Conservation (phyloP, 1,140 invertebrate genomes). For the Andricus grossulariae region DNA sequence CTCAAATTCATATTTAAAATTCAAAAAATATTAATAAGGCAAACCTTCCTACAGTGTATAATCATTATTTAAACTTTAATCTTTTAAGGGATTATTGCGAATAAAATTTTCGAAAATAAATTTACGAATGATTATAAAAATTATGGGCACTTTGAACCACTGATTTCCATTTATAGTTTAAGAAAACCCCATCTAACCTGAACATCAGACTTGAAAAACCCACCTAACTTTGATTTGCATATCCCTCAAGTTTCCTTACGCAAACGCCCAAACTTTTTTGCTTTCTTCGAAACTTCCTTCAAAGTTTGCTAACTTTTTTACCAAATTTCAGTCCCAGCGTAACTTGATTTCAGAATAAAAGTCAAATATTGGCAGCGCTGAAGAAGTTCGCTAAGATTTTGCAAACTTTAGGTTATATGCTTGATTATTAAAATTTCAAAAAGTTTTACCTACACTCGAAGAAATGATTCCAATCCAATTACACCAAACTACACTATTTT, state of each 20-base stretch:
- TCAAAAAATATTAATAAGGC: no score
- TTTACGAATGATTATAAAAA: no score
- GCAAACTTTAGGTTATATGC: conserved; percentile 4
- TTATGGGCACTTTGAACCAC: background rate
- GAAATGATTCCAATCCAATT: conserved; percentile 3
- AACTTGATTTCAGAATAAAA: conserved; percentile 23
- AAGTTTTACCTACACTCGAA: conserved; percentile 6
- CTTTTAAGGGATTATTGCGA: no score
- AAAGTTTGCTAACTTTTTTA: conserved; percentile 1
- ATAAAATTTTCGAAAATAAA: no score
- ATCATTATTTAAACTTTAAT: no score
- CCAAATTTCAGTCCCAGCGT: conserved; percentile 2
- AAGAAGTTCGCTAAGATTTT: background rate
- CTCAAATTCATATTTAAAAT: no score
- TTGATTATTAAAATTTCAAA: conserved; percentile 21
- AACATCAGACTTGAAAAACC: background rate
- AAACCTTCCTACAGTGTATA: no score
- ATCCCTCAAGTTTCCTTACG: conserved; percentile 10
- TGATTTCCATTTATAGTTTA: conserved; percentile 8
- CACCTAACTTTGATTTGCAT: conserved; percentile 12
- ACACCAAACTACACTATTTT: no score
- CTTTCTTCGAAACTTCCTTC: background rate
- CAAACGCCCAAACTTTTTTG: background rate
- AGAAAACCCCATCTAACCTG: background rate
- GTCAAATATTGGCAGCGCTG: conserved; percentile 21